Evolutionary conservation across 1,140 invertebrate genomes (phyloP).

Genomic region (Schmidtea mediterranea): DNA sequence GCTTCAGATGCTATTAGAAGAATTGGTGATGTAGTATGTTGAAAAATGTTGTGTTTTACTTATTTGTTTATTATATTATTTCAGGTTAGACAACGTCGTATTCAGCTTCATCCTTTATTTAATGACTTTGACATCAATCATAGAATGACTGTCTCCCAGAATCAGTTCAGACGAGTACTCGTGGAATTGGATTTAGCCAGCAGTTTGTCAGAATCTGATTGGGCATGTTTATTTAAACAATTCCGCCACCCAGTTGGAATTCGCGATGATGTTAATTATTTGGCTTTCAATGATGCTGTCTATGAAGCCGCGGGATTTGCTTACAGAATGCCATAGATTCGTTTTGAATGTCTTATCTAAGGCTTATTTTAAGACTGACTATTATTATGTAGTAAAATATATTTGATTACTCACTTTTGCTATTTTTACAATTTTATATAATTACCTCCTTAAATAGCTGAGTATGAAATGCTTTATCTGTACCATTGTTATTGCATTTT

Average conservation of each 20-base stretch:
- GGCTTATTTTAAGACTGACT: no score
- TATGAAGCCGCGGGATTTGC: constrained; percentile 22
- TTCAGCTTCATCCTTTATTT: constrained; percentile 26
- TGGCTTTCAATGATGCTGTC: constrained; percentile 22
- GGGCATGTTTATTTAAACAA: constrained; percentile 16
- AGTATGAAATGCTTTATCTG: no score
- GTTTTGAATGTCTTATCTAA: not conserved
- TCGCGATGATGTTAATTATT: constrained; percentile 22
- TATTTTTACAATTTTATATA: no score
- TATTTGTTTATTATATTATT: not conserved
- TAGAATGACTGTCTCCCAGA: constrained; percentile 20
- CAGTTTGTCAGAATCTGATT: constrained; percentile 16
- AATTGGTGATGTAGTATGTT: constrained; percentile 18
- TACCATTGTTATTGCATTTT: no score
- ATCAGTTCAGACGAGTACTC: constrained; percentile 23
- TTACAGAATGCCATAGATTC: constrained; percentile 6
- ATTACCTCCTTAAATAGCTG: no score
- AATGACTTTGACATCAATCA: constrained; percentile 25
- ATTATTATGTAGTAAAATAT: no score
- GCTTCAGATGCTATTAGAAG: constrained; percentile 14
- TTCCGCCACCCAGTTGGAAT: constrained; percentile 21
- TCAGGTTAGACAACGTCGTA: constrained; percentile 13
- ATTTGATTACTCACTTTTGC: no score
- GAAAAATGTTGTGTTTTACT: not conserved
- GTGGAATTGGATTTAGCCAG: constrained; percentile 20